A percentile compares a stretch with the other conserved stretches of the same genome.
phyloP scores from a whole-genome alignment of 2,888 invertebrate genomes.

The Eulithis prunata region DNA sequence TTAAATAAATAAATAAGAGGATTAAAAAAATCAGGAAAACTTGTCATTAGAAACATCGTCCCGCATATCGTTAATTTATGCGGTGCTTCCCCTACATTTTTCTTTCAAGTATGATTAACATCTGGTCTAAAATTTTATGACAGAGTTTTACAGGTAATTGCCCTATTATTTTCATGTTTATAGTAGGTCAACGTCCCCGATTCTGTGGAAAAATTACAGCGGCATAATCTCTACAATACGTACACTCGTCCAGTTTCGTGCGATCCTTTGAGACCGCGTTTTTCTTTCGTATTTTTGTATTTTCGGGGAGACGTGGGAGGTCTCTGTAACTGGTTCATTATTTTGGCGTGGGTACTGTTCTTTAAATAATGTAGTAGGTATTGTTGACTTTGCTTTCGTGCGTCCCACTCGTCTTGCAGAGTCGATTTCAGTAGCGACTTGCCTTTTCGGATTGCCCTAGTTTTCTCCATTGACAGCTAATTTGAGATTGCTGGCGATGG shows the following conservation, averaged over 20 bases:
- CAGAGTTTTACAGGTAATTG: conserved; percentile 50
- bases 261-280: conserved; percentile 41
- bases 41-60: conserved; percentile 31
- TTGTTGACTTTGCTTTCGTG: conserved; percentile 54
- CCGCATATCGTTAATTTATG: conserved; percentile 37
- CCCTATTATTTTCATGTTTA: conserved; percentile 42
- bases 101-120: conserved; percentile 43
- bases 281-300: conserved; percentile 18
- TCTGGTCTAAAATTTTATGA: conserved; percentile 47
- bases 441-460: conserved; percentile 48
- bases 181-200: conserved; percentile 52
- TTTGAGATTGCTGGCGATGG: conserved; percentile 43
- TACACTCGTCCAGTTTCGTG: conserved; percentile 38
- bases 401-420: conserved; percentile 45
- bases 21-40: conserved; percentile 19
- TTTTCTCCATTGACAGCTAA: conserved; percentile 50
- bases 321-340: conserved; percentile 45
- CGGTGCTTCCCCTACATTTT: conserved; percentile 36
- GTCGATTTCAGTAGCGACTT: conserved; percentile 46
- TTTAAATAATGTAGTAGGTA: conserved; percentile 55
- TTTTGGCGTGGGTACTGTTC: conserved; percentile 54
- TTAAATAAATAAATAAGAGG: too few relatives aligned
- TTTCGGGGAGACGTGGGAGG: conserved; percentile 36
- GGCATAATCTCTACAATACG: conserved; percentile 47
- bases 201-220: conserved; percentile 39